A percentile compares a stretch with the other conserved stretches of the same genome.
Conservation (phyloP, 2,113 vertebrate species). For the Sturnus vulgaris region DNA sequence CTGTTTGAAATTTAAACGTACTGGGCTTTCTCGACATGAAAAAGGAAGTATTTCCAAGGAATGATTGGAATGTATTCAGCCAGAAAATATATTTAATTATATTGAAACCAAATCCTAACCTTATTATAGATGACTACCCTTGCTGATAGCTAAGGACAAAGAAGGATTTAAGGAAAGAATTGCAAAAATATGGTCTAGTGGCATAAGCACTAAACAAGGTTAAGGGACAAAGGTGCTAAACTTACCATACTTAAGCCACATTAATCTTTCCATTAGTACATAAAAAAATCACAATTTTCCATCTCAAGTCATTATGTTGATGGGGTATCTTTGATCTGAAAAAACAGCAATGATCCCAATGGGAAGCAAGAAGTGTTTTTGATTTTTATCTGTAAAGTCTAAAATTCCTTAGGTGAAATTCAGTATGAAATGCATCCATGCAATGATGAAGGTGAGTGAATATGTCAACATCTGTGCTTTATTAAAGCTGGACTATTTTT, state of each 20-base stretch:
- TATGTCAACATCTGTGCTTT: conserved; percentile 78
- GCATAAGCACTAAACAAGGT: conserved; percentile 3
- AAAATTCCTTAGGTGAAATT: conserved; percentile 83
- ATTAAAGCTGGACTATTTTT: conserved; percentile 77
- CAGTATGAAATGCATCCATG: conserved; percentile 79
- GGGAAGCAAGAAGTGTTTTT: conserved; percentile 75
- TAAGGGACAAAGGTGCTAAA: conserved; percentile 41
- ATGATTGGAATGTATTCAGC: conserved; percentile 72
- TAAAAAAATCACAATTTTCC: conserved; percentile 45
- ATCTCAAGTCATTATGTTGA: conserved; percentile 48
- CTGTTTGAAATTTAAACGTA: conserved; percentile 73
- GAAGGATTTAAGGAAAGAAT: conserved; percentile 15
- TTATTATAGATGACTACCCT: conserved; percentile 54
- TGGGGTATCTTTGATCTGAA: conserved; percentile 72
- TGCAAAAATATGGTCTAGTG: conserved; percentile 46
- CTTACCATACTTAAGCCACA: conserved; percentile 4
- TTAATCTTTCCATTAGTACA: conserved; percentile 54
- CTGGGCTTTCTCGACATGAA: conserved; percentile 47
- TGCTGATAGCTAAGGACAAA: conserved; percentile 20
- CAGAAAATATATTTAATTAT: conserved; percentile 70
- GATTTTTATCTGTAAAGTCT: conserved; percentile 82
- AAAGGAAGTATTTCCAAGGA: conserved; percentile 67
- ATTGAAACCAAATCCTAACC: conserved; percentile 73
- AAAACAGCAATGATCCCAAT: conserved; percentile 74
- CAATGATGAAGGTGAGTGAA: conserved; percentile 73